These are phyloP conservation scores for Frieseomelitta varia DNA, from an alignment of 1,140 invertebrate genomes.

Conservation along the genomic window DNA sequence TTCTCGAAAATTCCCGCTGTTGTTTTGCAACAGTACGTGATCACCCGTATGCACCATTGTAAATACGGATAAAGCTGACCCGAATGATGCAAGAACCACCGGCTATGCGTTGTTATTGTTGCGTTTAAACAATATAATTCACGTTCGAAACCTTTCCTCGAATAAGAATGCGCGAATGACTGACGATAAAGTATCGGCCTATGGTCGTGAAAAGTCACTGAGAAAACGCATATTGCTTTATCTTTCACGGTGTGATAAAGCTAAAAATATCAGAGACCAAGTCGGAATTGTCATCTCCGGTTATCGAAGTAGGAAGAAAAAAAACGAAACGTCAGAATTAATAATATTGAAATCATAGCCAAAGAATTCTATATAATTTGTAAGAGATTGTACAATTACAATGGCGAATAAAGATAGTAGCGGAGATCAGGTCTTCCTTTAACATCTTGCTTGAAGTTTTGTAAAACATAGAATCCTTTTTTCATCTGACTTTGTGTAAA, in stretches of 20 bases:
- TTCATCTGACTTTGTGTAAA: too few species aligned
- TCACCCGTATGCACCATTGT: constrained; percentile 33
- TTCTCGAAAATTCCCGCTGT: constrained; percentile 30
- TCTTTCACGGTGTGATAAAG: neutral
- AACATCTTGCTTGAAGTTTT: too few species aligned
- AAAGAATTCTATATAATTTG: neutral
- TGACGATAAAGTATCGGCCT: neutral
- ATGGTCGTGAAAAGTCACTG: neutral
- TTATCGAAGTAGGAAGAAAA: neutral
- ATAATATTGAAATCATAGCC: neutral
- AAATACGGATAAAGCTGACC: constrained; percentile 47
- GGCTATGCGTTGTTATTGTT: constrained; percentile 23
- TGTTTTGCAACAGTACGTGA: constrained; percentile 44
- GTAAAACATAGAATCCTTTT: too few species aligned
- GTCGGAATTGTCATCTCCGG: neutral
- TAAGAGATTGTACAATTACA: too few species aligned
- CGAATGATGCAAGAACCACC: constrained; percentile 36
- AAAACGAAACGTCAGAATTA: neutral
- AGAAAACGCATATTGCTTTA: neutral
- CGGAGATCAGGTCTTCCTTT: too few species aligned
- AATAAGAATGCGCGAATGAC: constrained; percentile 19
- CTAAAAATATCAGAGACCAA: neutral
- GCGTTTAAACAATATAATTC: constrained; percentile 26
- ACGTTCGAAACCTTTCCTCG: constrained; percentile 12
- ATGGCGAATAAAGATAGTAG: too few species aligned